phyloP scores from a whole-genome alignment of 2,113 vertebrate species.

The Suricata suricatta region DNA sequence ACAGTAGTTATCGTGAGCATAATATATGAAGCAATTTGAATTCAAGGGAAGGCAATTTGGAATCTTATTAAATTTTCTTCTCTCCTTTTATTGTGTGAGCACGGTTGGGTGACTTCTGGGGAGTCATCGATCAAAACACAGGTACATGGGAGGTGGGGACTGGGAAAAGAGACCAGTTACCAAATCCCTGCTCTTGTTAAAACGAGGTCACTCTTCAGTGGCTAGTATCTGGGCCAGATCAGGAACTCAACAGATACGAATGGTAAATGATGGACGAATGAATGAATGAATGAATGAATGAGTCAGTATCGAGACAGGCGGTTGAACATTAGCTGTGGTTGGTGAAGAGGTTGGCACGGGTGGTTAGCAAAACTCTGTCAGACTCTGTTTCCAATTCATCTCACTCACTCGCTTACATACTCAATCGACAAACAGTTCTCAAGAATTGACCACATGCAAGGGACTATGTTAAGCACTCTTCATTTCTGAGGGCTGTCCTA shows the following conservation, averaged over 20 bases:
- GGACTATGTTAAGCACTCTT: background rate
- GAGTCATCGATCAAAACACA: constrained; percentile 70
- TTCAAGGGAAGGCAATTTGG: constrained; percentile 78
- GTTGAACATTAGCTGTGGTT: background rate
- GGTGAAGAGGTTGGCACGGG: background rate
- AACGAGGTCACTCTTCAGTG: background rate
- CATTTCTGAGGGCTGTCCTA: background rate
- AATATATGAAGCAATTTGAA: constrained; percentile 79
- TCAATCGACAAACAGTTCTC: background rate
- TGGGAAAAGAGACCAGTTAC: background rate
- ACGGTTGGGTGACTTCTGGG: constrained; percentile 68
- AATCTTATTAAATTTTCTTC: constrained; percentile 78
- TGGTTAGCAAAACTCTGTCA: background rate
- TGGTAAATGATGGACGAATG: background rate
- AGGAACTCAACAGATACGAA: background rate
- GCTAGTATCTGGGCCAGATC: background rate
- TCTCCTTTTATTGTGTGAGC: constrained; percentile 68
- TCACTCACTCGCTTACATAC: background rate
- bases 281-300: background rate
- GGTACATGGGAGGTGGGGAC: background rate
- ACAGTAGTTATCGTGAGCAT: constrained; percentile 37
- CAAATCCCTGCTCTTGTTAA: background rate
- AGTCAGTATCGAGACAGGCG: background rate
- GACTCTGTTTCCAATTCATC: background rate
- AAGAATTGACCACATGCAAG: background rate